These are phyloP conservation scores for Echinops telfairi DNA, from an alignment of 2,113 vertebrate genomes.

Conservation along the genomic window DNA sequence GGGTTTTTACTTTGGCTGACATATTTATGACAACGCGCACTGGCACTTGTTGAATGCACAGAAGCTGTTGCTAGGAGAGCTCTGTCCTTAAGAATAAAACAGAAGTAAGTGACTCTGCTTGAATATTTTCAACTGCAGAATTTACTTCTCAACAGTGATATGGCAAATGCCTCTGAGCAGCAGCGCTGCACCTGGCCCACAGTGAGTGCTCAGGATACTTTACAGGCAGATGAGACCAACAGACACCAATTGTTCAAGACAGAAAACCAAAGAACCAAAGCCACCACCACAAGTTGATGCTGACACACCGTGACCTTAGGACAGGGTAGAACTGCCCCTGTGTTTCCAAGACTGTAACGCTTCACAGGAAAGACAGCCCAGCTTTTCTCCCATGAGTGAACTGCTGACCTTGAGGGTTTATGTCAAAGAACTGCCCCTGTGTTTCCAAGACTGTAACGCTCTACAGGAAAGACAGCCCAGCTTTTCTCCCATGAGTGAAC, in stretches of 20 bases:
- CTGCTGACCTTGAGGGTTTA: too few relatives aligned
- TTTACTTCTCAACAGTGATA: conserved; percentile 33
- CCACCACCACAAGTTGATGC: too few relatives aligned
- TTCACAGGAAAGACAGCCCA: too few relatives aligned
- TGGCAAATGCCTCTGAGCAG: neutral
- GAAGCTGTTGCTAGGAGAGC: conserved; percentile 31
- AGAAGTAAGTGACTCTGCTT: conserved; percentile 38
- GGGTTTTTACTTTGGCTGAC: conserved; percentile 3
- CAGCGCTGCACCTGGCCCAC: neutral
- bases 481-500: too few relatives aligned
- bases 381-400: too few relatives aligned
- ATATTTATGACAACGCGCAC: conserved; percentile 14
- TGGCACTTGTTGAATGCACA: conserved; percentile 53
- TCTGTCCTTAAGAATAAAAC: conserved; percentile 50
- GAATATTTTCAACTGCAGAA: neutral
- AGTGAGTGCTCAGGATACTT: neutral
- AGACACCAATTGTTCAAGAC: neutral
- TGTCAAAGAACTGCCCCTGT: too few relatives aligned
- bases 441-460: too few relatives aligned
- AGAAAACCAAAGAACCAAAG: neutral
- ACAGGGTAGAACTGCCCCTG: too few relatives aligned
- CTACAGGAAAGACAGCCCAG: too few relatives aligned
- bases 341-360: too few relatives aligned
- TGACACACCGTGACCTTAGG: too few relatives aligned
- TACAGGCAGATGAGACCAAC: neutral